Evolutionary conservation across 1,140 invertebrate genomes (phyloP).

Genomic region (Cecropterus lyciades): DNA sequence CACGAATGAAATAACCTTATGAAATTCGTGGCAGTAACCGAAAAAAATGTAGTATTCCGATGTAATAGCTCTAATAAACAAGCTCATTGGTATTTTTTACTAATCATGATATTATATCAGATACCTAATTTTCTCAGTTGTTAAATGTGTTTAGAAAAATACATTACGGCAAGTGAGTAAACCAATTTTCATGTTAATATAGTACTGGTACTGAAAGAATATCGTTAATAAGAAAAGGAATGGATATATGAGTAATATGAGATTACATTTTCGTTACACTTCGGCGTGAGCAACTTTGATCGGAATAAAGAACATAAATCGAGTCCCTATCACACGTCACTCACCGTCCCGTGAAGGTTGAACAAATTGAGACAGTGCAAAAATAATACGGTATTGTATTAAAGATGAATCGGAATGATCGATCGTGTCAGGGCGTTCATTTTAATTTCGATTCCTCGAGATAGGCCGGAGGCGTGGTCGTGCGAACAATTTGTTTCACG

Average conservation of each 20-base stretch:
- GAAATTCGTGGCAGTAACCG: too few relatives aligned
- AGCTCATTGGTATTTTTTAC: too few relatives aligned
- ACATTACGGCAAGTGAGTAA: too few relatives aligned
- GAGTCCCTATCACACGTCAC: conserved; percentile 68
- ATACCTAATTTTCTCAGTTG: too few relatives aligned
- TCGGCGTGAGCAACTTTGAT: conserved; percentile 54
- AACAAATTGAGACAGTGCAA: conserved; percentile 80
- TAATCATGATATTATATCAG: too few relatives aligned
- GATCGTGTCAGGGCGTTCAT: conserved; percentile 79
- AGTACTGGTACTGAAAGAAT: background rate
- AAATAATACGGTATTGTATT: conserved; percentile 79
- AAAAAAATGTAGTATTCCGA: too few relatives aligned
- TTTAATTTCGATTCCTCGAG: conserved; percentile 80
- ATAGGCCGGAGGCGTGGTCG: conserved; percentile 76
- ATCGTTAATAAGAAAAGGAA: conserved; percentile 7
- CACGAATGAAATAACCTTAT: too few relatives aligned
- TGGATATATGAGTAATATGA: conserved; percentile 32
- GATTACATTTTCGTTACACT: conserved; percentile 46
- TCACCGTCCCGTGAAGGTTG: conserved; percentile 49
- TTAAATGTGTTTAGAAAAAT: too few relatives aligned
- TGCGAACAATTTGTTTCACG: conserved; percentile 79
- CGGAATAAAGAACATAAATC: conserved; percentile 63
- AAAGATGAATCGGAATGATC: conserved; percentile 81
- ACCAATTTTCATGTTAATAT: background rate
- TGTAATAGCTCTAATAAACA: too few relatives aligned